Conservation (phyloP, 2,888 invertebrate genomes). For the Drosophila borealis region DNA sequence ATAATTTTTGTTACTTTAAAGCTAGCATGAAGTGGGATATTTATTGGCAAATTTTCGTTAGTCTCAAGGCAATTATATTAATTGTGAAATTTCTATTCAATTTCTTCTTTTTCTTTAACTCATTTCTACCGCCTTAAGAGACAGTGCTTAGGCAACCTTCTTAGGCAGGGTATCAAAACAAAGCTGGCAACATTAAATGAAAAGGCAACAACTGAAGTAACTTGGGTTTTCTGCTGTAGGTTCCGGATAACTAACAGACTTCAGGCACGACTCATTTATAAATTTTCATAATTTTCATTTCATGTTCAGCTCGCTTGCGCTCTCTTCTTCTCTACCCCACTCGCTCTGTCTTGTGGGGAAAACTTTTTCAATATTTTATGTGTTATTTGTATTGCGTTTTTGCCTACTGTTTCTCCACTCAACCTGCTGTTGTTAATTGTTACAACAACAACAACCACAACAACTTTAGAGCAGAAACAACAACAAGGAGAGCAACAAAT, state of each 20-base stretch:
- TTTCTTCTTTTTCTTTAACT: no score
- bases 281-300: slow-evolving; percentile 74
- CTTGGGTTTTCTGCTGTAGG: slow-evolving; percentile 4
- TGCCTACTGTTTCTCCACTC: slow-evolving; percentile 51
- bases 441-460: slow-evolving; percentile 56
- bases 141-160: neutral
- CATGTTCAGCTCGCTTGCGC: slow-evolving; percentile 25
- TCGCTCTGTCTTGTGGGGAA: slow-evolving; percentile 29
- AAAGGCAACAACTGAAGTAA: neutral
- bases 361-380: slow-evolving; percentile 78
- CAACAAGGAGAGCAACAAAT: slow-evolving; percentile 41
- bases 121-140: neutral
- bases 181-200: slow-evolving; percentile 4
- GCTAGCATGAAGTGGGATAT: no score
- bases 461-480: slow-evolving; percentile 4
- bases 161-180: slow-evolving; percentile 28
- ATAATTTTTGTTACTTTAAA: no score
- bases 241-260: slow-evolving; percentile 22
- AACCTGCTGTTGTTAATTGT: slow-evolving; percentile 72
- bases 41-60: no score
- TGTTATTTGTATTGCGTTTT: slow-evolving; percentile 74
- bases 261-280: slow-evolving; percentile 62
- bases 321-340: neutral
- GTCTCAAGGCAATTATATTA: no score
- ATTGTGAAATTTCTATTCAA: no score